Base-by-base conservation (phyloP, 64 coral and sea anemone species). In the Acropora yongei region DNA sequence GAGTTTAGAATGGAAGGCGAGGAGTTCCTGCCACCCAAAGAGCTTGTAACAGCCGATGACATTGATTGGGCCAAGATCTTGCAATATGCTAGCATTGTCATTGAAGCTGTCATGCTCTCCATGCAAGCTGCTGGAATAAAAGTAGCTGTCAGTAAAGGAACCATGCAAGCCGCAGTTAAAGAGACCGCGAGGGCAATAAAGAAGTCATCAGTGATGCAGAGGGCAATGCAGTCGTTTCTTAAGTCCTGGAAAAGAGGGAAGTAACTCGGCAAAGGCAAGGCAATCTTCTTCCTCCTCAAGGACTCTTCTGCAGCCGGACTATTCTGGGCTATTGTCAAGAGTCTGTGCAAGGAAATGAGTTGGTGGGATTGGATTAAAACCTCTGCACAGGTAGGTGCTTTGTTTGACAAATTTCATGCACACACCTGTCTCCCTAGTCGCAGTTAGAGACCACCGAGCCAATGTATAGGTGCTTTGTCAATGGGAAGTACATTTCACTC, bases 311-410 rank as follows among this genome's bases (percentile, higher is more conserved):
- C 46, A 8, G 89, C 47, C 6, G 89, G 72, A 8, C 82, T 91
- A n/a, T 72, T 84, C 39, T 91, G 89, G 89, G 76, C 68, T 19
- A 91, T 76, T 49, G 76, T 91, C 49, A 91, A 91, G 78, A 40
- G 14, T 19, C 0, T 91, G 10, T 91, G 80, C 78, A 61, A 79
- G 41, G 65, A 84, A 7, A 84, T 91, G 89, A 5, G 66, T 14
- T 67, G 75, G 87, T 89, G 47, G 14, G 87, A 89, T 5, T 89
- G 87, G 87, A 6, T 79, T 1, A 16, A 65, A 39, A 89, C 87
- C 6, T 39, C 75, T 76, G 49, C 74, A 13, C 76, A 89, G 76
- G 86, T 88, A 7, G 42, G 18, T 14, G 60, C 60, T 13, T 63
- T 14, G 10, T 63, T 2, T 63, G 16, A 63, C 0, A 3, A 63